A percentile compares a stretch with the other conserved stretches of the same genome.
Evolutionary conservation across 2,888 invertebrate species (phyloP).

Genomic region (Patella ulyssiponensis): DNA sequence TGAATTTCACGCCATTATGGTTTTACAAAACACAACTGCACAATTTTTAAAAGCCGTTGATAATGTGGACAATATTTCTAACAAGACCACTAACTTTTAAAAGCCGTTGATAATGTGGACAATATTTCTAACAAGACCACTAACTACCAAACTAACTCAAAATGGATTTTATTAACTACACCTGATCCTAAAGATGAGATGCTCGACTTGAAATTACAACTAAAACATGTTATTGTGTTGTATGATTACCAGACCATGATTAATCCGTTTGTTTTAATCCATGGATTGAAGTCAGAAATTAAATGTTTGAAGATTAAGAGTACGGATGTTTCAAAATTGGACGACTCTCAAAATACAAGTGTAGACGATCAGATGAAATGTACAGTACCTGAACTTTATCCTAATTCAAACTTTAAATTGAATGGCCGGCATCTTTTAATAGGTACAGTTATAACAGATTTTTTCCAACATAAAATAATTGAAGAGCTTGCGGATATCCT

Average conservation of each 20-base stretch:
- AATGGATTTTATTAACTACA: neutral
- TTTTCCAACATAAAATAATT: neutral
- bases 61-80: neutral
- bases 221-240: too few relatives aligned
- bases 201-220: too few relatives aligned
- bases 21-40: too few relatives aligned
- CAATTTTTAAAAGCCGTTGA: neutral
- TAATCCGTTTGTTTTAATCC: too few relatives aligned
- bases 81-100: neutral
- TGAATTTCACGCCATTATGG: too few relatives aligned
- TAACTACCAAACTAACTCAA: neutral
- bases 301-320: too few relatives aligned
- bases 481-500: neutral
- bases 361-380: neutral
- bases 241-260: too few relatives aligned
- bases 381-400: neutral
- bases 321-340: too few relatives aligned
- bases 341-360: neutral
- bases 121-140: neutral
- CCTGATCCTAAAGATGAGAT: too few relatives aligned
- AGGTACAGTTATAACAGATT: neutral
- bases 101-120: neutral
- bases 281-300: too few relatives aligned
- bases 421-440: neutral
- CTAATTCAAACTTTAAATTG: neutral